A percentile compares a stretch with the other conserved stretches of the same genome.
These are phyloP conservation scores for Mechanitis messenoides DNA, from an alignment of 2,888 invertebrate genomes.

Conservation along the genomic window DNA sequence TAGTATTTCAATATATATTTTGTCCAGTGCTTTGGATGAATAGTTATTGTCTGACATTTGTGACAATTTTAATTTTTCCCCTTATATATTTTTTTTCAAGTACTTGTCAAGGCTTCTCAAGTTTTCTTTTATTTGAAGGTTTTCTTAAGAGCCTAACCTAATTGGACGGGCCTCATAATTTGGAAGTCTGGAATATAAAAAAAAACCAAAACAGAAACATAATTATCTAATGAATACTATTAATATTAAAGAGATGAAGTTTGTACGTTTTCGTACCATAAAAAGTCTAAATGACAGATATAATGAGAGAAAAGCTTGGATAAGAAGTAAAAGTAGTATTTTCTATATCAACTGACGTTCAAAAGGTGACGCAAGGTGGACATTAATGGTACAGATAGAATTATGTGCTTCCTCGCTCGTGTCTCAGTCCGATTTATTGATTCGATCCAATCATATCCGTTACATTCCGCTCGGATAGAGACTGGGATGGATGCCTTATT, in stretches of 20 bases:
- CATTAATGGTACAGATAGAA: constrained; percentile 28
- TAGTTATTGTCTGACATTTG: background rate
- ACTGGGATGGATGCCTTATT: constrained; percentile 11
- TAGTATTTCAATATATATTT: no score
- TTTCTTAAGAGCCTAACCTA: background rate
- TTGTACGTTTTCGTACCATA: no score
- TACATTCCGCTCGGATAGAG: constrained; percentile 25
- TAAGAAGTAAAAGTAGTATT: no score
- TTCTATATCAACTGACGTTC: no score
- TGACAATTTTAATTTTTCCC: background rate
- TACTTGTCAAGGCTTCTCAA: background rate
- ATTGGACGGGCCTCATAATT: background rate
- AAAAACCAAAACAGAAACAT: no score
- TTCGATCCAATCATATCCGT: constrained; percentile 32
- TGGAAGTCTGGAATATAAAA: background rate
- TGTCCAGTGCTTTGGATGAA: no score
- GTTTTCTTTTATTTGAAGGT: background rate
- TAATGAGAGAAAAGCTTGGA: no score
- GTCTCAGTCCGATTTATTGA: constrained; percentile 31
- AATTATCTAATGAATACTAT: no score
- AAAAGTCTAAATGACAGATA: no score
- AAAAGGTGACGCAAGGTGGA: constrained; percentile 24
- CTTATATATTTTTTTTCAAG: background rate
- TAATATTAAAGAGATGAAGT: no score
- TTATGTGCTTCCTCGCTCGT: constrained; percentile 26